Conservation (phyloP, 2,797 vertebrate genomes). For the Anguilla megastoma region DNA sequence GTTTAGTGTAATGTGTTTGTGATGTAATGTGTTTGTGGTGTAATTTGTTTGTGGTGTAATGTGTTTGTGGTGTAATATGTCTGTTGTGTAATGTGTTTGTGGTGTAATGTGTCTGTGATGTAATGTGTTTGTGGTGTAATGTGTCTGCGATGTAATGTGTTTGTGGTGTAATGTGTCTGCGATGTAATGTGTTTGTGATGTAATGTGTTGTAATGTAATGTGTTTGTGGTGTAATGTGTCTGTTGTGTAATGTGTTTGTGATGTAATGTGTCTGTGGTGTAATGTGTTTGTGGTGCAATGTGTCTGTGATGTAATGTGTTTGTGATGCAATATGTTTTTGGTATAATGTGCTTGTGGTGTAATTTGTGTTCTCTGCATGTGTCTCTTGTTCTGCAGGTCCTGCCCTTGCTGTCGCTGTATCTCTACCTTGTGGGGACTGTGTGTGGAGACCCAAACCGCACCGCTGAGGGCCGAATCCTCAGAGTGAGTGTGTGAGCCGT, state of each 20-base stretch:
- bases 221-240: not conserved
- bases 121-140: too few relatives aligned
- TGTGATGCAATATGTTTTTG: not conserved
- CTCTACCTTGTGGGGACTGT: conserved; percentile 81
- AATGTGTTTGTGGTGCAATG: not conserved
- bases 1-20: too few relatives aligned
- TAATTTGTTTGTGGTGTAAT: too few relatives aligned
- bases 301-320: not conserved
- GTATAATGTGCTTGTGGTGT: not conserved
- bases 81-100: too few relatives aligned
- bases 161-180: too few relatives aligned
- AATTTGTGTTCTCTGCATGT: not conserved
- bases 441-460: conserved; percentile 79
- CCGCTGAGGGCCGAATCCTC: conserved; percentile 81
- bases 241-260: not conserved
- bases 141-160: too few relatives aligned
- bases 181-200: too few relatives aligned
- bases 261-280: not conserved
- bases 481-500: conserved; percentile 74
- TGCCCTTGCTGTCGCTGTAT: conserved; percentile 85
- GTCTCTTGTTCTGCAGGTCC: conserved; percentile 67
- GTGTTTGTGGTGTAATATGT: too few relatives aligned
- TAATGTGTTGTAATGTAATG: too few relatives aligned
- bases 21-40: too few relatives aligned
- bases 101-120: too few relatives aligned